Conservation (phyloP, 2,888 invertebrate genomes). For the Xiphydria camelus region DNA sequence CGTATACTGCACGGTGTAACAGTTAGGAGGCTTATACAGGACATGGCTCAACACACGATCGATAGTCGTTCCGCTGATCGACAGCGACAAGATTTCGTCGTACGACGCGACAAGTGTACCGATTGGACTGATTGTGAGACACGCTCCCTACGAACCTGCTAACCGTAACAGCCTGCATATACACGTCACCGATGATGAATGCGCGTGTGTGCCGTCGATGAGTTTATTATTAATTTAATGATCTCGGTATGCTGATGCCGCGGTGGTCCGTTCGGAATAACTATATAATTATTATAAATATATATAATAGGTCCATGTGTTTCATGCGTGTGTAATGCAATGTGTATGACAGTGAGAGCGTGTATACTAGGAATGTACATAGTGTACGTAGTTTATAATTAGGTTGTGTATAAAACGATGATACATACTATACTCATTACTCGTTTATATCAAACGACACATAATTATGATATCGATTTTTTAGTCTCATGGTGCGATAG, state of each 20-base stretch:
- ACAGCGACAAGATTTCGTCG: too few species aligned
- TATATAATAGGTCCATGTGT: constrained; percentile 48
- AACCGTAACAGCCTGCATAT: too few species aligned
- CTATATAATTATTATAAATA: constrained; percentile 51
- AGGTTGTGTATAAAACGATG: constrained; percentile 56
- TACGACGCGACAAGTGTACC: too few species aligned
- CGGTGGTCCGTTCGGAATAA: constrained; percentile 48
- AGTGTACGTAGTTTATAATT: constrained; percentile 54
- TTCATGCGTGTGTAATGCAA: constrained; percentile 15
- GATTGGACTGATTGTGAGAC: too few species aligned
- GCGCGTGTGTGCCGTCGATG: constrained; percentile 1
- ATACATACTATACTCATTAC: constrained; percentile 51
- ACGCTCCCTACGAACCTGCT: too few species aligned
- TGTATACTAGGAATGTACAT: constrained; percentile 56
- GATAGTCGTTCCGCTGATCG: too few species aligned
- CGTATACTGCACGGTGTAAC: too few species aligned
- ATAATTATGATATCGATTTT: constrained; percentile 56
- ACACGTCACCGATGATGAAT: neutral
- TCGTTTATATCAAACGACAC: constrained; percentile 57
- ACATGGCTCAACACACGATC: too few species aligned
- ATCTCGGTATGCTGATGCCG: constrained; percentile 38
- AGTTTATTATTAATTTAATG: constrained; percentile 25
- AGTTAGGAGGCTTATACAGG: too few species aligned
- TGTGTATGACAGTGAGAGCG: constrained; percentile 44
- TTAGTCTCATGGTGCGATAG: constrained; percentile 55